phyloP scores from a whole-genome alignment of 1,140 invertebrate species.

The Littorina saxatilis region DNA sequence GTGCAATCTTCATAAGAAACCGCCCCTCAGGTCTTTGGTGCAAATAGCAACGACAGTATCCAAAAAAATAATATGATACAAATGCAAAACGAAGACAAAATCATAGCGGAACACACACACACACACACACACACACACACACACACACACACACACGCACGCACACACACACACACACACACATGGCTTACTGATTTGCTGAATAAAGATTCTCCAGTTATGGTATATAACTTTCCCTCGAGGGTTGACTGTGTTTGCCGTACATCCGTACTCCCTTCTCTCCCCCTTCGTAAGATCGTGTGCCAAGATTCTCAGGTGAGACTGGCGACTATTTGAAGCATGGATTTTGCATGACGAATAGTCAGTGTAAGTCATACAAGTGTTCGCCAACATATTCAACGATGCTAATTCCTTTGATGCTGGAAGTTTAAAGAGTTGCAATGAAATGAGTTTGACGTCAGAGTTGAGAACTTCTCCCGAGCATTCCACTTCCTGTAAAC shows the following conservation, averaged over 20 bases:
- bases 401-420: not conserved
- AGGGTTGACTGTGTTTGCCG: not conserved
- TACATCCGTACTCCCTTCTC: slow-evolving; percentile 20
- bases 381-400: not conserved
- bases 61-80: no score
- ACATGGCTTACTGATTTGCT: not conserved
- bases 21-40: no score
- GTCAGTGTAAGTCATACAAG: slow-evolving; percentile 6
- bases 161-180: not conserved
- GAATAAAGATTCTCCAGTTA: not conserved
- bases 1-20: no score
- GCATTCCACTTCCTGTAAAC: slow-evolving; percentile 30
- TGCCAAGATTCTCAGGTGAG: not conserved
- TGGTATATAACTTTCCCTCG: not conserved
- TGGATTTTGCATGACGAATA: slow-evolving; percentile 16
- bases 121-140: no score
- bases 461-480: not conserved
- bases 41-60: no score
- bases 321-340: not conserved
- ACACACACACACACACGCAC: not conserved
- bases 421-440: not conserved
- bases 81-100: no score
- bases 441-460: slow-evolving; percentile 6
- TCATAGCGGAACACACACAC: no score
- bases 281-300: slow-evolving; percentile 17